Evolutionary conservation across 2,113 vertebrate species (phyloP), one percentile per base, ranked within the genome.

Genomic region (Tichodroma muraria): DNA sequence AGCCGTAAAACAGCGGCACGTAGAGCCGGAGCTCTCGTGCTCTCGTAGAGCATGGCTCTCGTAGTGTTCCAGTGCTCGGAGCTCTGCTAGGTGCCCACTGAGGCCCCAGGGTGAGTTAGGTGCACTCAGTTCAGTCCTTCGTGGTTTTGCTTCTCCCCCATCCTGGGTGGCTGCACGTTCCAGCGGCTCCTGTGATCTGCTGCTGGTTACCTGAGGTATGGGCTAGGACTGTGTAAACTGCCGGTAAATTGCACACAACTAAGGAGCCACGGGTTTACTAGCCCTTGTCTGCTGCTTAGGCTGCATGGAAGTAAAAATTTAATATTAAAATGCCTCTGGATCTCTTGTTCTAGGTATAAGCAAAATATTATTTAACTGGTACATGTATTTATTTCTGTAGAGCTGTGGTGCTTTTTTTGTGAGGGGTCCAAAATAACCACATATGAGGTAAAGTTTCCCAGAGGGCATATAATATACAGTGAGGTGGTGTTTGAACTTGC

Each of bases 401-500:
- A 81, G 49, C 76, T 45, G 44, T 45, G n/a, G 20, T 53, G 52
- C 49, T 80, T 91, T 72, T 89, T 82, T 71, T 95, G 69, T 72
- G 81, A 68, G 57, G 64, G 60, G 63, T 88, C 68, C 82, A 94
- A 90, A 93, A 78, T 86, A 93, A 94, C 78, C 4, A 1, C 72
- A 11, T 78, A 33, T 56, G 56, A 91, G 71, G 72, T 38, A 60
- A 80, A 80, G 82, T 88, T 52, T 93, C 76, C 69, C 84, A 52
- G 47, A 71, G 60, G 56, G 49, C 40, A 11, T 20, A 47, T 66
- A 77, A 52, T 37, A 81, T 90, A 83, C 85, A 49, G 80, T 42
- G 66, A 91, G 82, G 80, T 71, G 72, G 72, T 95, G 82, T 77
- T 86, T 91, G 93, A 95, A 61, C 93, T 90, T 6, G 31, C 88